Conservation (phyloP, 2,888 invertebrate genomes). For the Caenorhabditis auriculariae region DNA sequence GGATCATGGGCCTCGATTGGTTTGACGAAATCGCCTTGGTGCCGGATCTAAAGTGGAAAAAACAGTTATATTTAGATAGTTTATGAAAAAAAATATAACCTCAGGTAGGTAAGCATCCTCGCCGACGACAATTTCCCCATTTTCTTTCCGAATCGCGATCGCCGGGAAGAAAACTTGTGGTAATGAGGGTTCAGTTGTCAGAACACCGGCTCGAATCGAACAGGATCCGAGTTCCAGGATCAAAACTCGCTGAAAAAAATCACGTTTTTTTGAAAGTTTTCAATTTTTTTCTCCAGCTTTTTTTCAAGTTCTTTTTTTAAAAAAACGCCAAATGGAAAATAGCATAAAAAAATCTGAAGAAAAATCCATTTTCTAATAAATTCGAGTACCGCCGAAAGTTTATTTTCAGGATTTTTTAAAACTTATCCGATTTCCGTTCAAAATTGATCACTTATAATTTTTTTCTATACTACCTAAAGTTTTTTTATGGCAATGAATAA, state of each 20-base stretch:
- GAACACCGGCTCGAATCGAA: slow-evolving; percentile 70
- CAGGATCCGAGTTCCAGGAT: slow-evolving; percentile 70
- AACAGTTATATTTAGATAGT: not conserved
- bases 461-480: not conserved
- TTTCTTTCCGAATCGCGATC: slow-evolving; percentile 58
- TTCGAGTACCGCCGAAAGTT: too few relatives aligned
- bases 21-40: slow-evolving; percentile 63
- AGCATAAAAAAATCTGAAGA: not conserved
- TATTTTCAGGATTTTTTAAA: too few relatives aligned
- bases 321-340: not conserved
- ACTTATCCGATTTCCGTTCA: slow-evolving; percentile 3
- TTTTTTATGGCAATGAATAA: too few relatives aligned
- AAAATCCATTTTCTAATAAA: too few relatives aligned
- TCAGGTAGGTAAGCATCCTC: slow-evolving; percentile 52
- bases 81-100: slow-evolving; percentile 4
- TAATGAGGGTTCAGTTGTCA: slow-evolving; percentile 65
- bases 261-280: not conserved
- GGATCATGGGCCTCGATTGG: slow-evolving; percentile 67
- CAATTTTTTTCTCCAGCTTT: too few relatives aligned
- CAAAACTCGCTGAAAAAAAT: slow-evolving; percentile 66
- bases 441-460: too few relatives aligned
- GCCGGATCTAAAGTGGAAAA: slow-evolving; percentile 57
- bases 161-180: slow-evolving; percentile 70
- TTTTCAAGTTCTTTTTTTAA: too few relatives aligned
- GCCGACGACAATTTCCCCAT: slow-evolving; percentile 52